Evolutionary conservation across 2,888 invertebrate species (phyloP).

Genomic region (Phaonia tiefii): DNA sequence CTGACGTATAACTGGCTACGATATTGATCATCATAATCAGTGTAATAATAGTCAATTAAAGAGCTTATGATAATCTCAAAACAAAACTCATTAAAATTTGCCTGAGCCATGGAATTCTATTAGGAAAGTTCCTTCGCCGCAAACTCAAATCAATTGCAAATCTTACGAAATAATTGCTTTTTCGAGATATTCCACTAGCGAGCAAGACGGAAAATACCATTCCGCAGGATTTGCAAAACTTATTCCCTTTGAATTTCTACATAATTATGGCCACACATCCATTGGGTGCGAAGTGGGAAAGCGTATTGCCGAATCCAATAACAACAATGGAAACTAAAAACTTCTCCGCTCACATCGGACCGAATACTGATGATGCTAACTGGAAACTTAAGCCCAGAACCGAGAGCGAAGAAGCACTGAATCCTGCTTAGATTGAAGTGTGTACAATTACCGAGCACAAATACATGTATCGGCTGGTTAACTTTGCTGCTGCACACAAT

Average conservation of each 20-base stretch:
- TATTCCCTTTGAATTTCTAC: slow-evolving; percentile 52
- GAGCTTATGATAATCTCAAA: slow-evolving; percentile 22
- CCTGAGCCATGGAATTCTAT: slow-evolving; percentile 18
- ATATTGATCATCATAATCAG: background rate
- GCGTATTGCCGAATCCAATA: slow-evolving; percentile 28
- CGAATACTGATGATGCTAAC: slow-evolving; percentile 25
- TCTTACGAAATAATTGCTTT: slow-evolving; percentile 47
- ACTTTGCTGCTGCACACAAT: slow-evolving; percentile 38
- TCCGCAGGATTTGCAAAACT: slow-evolving; percentile 22
- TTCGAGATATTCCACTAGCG: slow-evolving; percentile 15
- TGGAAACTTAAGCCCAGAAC: slow-evolving; percentile 9
- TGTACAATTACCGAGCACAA: slow-evolving; percentile 52
- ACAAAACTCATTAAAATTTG: slow-evolving; percentile 37
- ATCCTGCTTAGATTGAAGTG: slow-evolving; percentile 48
- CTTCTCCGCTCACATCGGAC: background rate
- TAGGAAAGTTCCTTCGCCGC: slow-evolving; percentile 24
- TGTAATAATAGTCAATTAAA: slow-evolving; percentile 20
- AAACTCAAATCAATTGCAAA: slow-evolving; percentile 32
- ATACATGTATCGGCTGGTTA: slow-evolving; percentile 34
- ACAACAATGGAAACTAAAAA: slow-evolving; percentile 20
- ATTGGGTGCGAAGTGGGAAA: background rate
- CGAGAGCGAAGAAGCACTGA: background rate
- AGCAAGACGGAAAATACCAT: slow-evolving; percentile 21
- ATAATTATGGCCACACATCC: slow-evolving; percentile 46
- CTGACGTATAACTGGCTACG: background rate